Evolutionary conservation across 2,797 vertebrate genomes (phyloP), one percentile per base, ranked within the genome.

Genomic region (Lithobates sylvaticus): DNA sequence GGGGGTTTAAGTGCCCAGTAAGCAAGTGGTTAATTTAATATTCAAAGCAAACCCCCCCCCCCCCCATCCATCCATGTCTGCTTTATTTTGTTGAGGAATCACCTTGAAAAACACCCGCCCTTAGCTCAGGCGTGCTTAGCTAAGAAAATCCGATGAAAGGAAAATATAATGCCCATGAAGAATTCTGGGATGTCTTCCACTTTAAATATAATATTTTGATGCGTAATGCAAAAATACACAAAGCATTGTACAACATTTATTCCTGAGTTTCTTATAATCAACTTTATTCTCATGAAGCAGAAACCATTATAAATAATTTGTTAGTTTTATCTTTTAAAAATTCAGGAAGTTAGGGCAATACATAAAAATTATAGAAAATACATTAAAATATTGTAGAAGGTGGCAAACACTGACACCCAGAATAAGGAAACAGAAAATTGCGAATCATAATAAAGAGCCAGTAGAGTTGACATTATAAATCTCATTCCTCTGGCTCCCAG

Each of bases 351-450:
- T 44, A 72, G 34, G 10, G 54, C 12, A 34, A 81, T 64, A 39
- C 69, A 72, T 72, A 65, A 23, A 76, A 50, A 76, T 47, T 32
- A 74, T 67, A 76, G 42, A 76, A 68, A 50, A 50, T 68, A 42
- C 61, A 50, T 76, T 83, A 67, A 76, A 76, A 83, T 73, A 74
- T 73, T 73, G 80, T 82, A 74, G 32, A 82, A 29, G 34, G 70
- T 64, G 72, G 70, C 50, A 73, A 65, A 82, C 70, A 73, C 70
- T 82, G 80, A 82, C 80, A 82, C 70, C 80, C 36, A 64, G 80
- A 82, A 82, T 82, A 82, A 74, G 80, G 70, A 82, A 73, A 83
- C 72, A 76, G 72, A 67, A 76, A 83, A 83, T 76, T 75, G 81
- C 58, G 71, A 76, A 65, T 85, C 61, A 85, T 85, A 73, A 85